Base-by-base conservation (phyloP, 2,888 invertebrate species). In the Drosophila niveifrons region DNA sequence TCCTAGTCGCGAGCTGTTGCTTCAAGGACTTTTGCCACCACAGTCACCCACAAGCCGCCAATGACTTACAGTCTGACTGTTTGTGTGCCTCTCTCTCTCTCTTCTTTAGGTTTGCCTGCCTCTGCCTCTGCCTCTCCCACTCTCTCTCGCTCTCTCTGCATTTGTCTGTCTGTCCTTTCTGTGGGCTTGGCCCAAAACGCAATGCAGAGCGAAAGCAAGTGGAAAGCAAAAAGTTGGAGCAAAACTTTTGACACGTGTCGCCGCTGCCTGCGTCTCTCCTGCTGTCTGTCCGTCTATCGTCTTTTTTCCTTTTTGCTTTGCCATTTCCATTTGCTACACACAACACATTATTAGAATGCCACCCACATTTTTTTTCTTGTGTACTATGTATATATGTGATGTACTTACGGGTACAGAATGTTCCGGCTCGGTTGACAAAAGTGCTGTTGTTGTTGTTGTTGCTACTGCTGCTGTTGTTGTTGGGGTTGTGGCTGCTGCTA, bases 391-490 rank as follows among this genome's bases (percentile, higher is more conserved):
- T 23, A 31, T 28, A 13, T 23, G n/a, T 29, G 10, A 10, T 17
- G 13, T 70, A 92, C 92, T 92, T 92, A 92, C 92, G 92, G 92
- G 92, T 92, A 92, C 92, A 91, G 92, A 90, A 90, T 92, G 91
- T 91, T 92, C 92, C 92, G 92, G 92, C 92, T 92, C 91, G 90
- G 90, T 91, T 90, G 91, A 90, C 88, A 92, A 90, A 91, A 92
- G 91, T 83, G 88, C 90, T 85, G 83, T 48, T 79, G 71, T 41
- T 70, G 46, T 18, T 80, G 64, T 23, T 75, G 69, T 15, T 75
- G 78, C 18, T 66, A 65, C 17, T 75, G 78, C 18, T 66, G 66
- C 73, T 91, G 90, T 74, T 88, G 90, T 75, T 72, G 71, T 18
- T 66, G 81, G 71, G 91, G 90, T 74, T 89, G 87, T 23, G 23